These are phyloP conservation scores for Syrmaticus mikado DNA, from an alignment of 2,113 vertebrate genomes.

Conservation along the genomic window DNA sequence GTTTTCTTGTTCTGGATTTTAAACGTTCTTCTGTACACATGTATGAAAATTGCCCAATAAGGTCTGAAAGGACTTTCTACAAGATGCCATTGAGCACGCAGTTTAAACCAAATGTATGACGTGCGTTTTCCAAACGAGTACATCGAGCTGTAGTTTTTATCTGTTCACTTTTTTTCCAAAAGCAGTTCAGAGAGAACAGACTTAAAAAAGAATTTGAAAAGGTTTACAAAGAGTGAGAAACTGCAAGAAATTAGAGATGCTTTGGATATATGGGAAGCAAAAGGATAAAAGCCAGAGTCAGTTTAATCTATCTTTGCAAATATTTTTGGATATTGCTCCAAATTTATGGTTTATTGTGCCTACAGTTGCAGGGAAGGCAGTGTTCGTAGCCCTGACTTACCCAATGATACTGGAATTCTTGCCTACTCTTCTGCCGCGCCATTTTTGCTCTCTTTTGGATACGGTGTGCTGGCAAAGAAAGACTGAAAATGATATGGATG, in stretches of 20 bases:
- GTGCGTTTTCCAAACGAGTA: neutral
- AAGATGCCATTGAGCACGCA: neutral
- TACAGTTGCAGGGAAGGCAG: conserved; percentile 68
- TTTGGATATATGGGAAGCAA: neutral
- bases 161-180: neutral
- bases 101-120: neutral
- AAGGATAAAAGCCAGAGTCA: neutral
- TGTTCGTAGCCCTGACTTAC: conserved; percentile 64
- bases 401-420: conserved; percentile 77
- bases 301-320: neutral
- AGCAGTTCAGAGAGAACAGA: neutral
- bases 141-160: neutral
- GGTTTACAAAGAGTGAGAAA: neutral
- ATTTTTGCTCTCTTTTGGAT: conserved; percentile 66
- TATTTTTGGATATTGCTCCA: neutral
- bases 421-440: conserved; percentile 75
- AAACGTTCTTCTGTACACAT: neutral
- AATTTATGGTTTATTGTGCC: neutral
- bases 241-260: neutral
- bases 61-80: neutral
- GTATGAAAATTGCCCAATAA: neutral
- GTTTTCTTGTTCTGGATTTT: neutral
- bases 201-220: neutral
- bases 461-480: neutral
- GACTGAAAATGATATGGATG: neutral